Conservation (phyloP, 2,888 invertebrate genomes). For the Charanyca ferruginea region DNA sequence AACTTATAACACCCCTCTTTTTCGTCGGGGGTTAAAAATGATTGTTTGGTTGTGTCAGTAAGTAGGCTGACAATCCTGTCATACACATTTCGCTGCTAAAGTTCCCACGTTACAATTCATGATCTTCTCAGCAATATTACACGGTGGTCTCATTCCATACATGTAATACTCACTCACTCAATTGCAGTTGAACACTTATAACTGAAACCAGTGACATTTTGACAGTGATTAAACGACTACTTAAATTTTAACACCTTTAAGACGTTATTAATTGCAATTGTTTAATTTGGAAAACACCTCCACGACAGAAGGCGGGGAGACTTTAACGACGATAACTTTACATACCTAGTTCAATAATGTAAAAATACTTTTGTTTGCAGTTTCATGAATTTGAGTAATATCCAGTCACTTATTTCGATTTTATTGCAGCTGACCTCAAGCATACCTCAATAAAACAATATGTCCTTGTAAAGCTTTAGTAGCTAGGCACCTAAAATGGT, state of each 20-base stretch:
- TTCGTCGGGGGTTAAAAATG: too few relatives aligned
- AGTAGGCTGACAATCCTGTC: neutral
- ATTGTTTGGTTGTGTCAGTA: neutral
- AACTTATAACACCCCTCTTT: too few relatives aligned
- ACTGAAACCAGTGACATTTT: conserved; percentile 51
- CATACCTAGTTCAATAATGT: conserved; percentile 28
- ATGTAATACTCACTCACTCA: conserved; percentile 24
- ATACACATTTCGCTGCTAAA: neutral
- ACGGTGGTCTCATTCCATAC: conserved; percentile 24
- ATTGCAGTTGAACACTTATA: conserved; percentile 30
- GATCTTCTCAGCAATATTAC: neutral
- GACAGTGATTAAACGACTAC: conserved; percentile 44
- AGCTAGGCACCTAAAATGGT: conserved; percentile 4
- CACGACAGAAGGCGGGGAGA: conserved; percentile 17
- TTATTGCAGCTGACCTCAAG: conserved; percentile 40
- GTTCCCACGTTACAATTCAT: neutral
- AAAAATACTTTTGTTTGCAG: conserved; percentile 12
- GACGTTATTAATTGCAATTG: conserved; percentile 54
- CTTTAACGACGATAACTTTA: conserved; percentile 38
- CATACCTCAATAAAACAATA: neutral
- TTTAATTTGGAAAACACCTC: conserved; percentile 49
- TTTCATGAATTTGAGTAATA: conserved; percentile 20
- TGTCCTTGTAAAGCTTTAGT: conserved; percentile 12
- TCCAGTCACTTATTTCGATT: conserved; percentile 11
- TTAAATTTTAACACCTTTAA: conserved; percentile 57